Percentiles rank a stretch among this genome's conserved stretches.
Conservation (phyloP, 2,797 vertebrate genomes). For the Enteromius viviparus region DNA sequence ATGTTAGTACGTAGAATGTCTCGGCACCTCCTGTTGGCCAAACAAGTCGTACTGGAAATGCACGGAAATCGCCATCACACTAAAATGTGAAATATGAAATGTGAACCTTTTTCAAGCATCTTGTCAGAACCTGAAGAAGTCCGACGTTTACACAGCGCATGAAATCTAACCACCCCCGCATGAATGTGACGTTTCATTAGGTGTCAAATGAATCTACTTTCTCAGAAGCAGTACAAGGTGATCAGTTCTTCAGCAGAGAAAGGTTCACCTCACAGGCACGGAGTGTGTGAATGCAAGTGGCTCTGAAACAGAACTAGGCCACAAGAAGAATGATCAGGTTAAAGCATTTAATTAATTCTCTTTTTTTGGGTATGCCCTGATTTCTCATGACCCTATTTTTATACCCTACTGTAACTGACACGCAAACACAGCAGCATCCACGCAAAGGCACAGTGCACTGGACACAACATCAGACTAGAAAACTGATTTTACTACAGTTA, state of each 20-base stretch:
- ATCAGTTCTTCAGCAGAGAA: not conserved
- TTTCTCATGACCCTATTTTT: constrained; percentile 28
- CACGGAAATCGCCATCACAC: not conserved
- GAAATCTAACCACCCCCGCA: not conserved
- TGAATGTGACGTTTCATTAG: not conserved
- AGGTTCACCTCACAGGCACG: not conserved
- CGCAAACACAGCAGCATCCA: not conserved
- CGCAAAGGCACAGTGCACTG: not conserved
- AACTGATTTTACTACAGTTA: not conserved
- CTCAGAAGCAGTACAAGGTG: not conserved
- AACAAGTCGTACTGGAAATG: constrained; percentile 26
- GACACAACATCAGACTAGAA: not conserved
- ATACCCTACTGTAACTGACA: constrained; percentile 14
- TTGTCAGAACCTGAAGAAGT: not conserved
- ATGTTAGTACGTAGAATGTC: not conserved
- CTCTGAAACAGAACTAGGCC: constrained; percentile 18
- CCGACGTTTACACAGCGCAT: not conserved
- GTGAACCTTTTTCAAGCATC: not conserved
- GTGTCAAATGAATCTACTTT: not conserved
- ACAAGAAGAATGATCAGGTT: constrained; percentile 24
- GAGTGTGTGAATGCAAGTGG: not conserved
- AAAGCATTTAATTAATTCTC: not conserved
- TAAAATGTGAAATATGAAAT: constrained; percentile 34
- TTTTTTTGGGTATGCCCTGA: constrained; percentile 24
- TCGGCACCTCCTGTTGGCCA: constrained; percentile 9